These are phyloP conservation scores for Heliothis virescens DNA, from an alignment of 1,140 invertebrate genomes.

Conservation along the genomic window DNA sequence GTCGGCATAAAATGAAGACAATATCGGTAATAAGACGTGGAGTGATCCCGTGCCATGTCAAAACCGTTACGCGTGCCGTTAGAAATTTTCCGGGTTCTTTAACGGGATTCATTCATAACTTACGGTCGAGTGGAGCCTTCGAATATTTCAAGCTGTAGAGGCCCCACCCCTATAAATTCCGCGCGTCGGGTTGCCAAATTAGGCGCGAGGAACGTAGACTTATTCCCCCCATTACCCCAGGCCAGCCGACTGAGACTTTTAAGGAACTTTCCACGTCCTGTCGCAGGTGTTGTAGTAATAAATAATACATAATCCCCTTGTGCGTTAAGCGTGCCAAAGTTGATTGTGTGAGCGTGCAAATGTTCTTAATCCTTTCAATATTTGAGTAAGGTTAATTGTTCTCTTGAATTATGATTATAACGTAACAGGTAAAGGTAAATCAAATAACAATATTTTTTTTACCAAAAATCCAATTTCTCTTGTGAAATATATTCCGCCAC, in stretches of 20 bases:
- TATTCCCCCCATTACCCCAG: constrained; percentile 60
- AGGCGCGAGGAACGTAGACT: constrained; percentile 82
- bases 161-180: constrained; percentile 82
- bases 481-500: too few species aligned
- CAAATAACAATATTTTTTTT: too few species aligned
- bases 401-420: not conserved
- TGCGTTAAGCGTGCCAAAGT: constrained; percentile 42
- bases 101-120: constrained; percentile 86
- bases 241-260: constrained; percentile 64
- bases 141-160: constrained; percentile 83
- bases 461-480: too few species aligned
- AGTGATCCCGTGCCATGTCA: constrained; percentile 59
- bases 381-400: not conserved
- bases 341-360: too few species aligned
- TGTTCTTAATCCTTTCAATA: not conserved
- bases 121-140: constrained; percentile 83
- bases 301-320: constrained; percentile 52
- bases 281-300: constrained; percentile 70
- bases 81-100: constrained; percentile 85
- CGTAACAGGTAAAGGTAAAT: too few species aligned
- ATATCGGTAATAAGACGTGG: constrained; percentile 42
- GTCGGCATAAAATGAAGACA: constrained; percentile 19
- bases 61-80: constrained; percentile 69
- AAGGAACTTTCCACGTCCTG: constrained; percentile 71
- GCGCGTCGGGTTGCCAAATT: constrained; percentile 85